Base-by-base conservation (phyloP, 2,113 vertebrate species). In the Osmerus eperlanus region DNA sequence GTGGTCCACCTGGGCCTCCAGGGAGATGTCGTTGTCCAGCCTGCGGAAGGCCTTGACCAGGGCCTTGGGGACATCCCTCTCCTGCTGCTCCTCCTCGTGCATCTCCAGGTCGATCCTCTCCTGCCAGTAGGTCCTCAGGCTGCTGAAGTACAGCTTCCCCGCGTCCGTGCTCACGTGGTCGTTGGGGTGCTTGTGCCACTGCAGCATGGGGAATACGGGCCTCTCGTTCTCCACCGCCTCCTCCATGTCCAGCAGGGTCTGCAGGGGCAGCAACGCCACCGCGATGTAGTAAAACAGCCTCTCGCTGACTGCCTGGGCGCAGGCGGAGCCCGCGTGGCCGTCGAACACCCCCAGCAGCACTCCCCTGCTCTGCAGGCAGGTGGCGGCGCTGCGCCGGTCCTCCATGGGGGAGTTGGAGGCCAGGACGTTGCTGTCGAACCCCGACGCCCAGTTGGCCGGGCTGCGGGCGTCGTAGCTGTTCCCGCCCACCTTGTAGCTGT, bases 61-160 rank as follows among this genome's bases (percentile, higher is more conserved):
- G 0, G 83, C 87, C 8, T 81, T 61, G 2, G 72, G 68, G 36
- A 83, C 19, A 29, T 61, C 29, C 2, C 52, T 47, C 0, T 81
- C 80, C 74, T 88, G 18, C 74, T 88, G 18, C 0, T 77, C 74
- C 8, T 72, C 28, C 56, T 60, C 65, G 4, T 79, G 70, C 0
- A 78, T 81, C 5, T 76, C 65, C 66, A 91, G 79, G 53, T 77
- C 82, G 19, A 84, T 79, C 15, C 81, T 79, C 72, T 89, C 87
- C 78, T 89, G 89, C 90, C 90, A 90, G 83, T 89, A 91, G 23
- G 78, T 82, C 0, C 90, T 64, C 9, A 91, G 85, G 74, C 90
- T 91, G 41, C 79, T 77, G 72, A 87, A 88, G 65, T 85, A 86
- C 6, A 29, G 70, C 2, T 55, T 70, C 1, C 84, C 82, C 1